Percentiles rank a stretch among this genome's conserved stretches.
phyloP scores from a whole-genome alignment of 2,113 vertebrate species.

The Siphamia tubifer region DNA sequence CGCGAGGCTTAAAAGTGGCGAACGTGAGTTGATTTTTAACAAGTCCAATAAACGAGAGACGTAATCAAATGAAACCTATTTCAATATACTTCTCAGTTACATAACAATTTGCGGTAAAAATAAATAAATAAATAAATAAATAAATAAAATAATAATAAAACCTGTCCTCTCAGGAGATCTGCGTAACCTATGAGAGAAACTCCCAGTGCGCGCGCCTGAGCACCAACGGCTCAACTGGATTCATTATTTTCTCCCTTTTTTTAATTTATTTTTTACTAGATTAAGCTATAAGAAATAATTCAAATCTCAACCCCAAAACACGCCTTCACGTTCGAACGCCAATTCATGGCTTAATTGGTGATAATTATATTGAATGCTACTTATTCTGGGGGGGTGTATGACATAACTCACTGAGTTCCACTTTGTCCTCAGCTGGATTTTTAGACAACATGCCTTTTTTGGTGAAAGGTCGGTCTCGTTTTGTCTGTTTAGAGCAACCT shows the following conservation, averaged over 20 bases:
- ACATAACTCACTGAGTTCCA: neutral
- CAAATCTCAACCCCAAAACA: too few species aligned
- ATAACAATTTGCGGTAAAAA: slow-evolving; percentile 26
- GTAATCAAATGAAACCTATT: slow-evolving; percentile 28
- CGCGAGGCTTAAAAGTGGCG: slow-evolving; percentile 71
- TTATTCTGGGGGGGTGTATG: neutral
- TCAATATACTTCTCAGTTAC: slow-evolving; percentile 23
- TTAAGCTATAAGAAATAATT: too few species aligned
- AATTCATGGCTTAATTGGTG: too few species aligned
- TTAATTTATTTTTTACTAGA: neutral
- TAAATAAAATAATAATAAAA: too few species aligned
- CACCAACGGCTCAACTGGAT: slow-evolving; percentile 14
- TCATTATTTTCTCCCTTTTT: neutral
- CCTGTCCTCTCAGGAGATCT: neutral
- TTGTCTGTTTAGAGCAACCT: slow-evolving; percentile 31
- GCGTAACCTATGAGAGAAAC: neutral
- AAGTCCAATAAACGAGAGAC: slow-evolving; percentile 39
- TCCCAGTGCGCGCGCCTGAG: slow-evolving; percentile 32
- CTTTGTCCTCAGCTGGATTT: neutral
- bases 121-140: too few species aligned
- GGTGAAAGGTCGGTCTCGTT: too few species aligned
- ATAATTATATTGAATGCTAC: neutral
- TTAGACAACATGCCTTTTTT: neutral
- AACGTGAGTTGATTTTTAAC: slow-evolving; percentile 76
- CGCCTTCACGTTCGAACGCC: too few species aligned